Base-by-base conservation (phyloP, 1,140 invertebrate species). In the Anadara kagoshimensis region DNA sequence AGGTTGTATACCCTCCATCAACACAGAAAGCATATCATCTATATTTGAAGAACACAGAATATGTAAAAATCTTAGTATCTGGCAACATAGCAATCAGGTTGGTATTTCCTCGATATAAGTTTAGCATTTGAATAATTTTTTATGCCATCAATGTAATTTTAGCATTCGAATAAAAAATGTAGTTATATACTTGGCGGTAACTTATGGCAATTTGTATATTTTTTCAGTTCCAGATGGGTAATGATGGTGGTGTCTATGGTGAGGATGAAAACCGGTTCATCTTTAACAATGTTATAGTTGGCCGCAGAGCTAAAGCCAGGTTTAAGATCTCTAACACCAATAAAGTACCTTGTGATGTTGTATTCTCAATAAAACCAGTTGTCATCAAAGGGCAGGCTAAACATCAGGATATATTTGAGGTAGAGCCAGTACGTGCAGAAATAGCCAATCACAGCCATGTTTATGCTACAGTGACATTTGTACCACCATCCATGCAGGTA, bases 11-110 rank as follows among this genome's bases (percentile, higher is more conserved):
- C 89, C 89, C 16, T 79, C 79, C 54, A 89, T 90, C 74, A 84
- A 87, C 70, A 79, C 47, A 5, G 80, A 83, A 53, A 83, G 89
- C 67, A 71, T 87, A 66, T 82, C 84, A 57, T 77, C 83, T 51
- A 89, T n/a, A n/a, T 90, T 90, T 83, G 89, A 90, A 65, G 89
- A 90, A 79, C 89, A 90, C 63, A 78, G 87, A 58, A 81, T 89
- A 54, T 86, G 85, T 57, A 87, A 86, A 72, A 89, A 86, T 72
- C 81, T 89, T n/a, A 85, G 78, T 41, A 73, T 86, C 18, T 89
- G 86, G 86, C 87, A 87, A 47, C 83, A 87, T 57, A 73, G 73
- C 12, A 83, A 84, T 70, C 75, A 81, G 62, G 85, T 87, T 51
- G 49, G 49, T 51, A 51, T 51, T 22, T 2, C 20, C 29, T 36